Evolutionary conservation across 2,888 invertebrate species (phyloP).

Genomic region (Erannis defoliaria): DNA sequence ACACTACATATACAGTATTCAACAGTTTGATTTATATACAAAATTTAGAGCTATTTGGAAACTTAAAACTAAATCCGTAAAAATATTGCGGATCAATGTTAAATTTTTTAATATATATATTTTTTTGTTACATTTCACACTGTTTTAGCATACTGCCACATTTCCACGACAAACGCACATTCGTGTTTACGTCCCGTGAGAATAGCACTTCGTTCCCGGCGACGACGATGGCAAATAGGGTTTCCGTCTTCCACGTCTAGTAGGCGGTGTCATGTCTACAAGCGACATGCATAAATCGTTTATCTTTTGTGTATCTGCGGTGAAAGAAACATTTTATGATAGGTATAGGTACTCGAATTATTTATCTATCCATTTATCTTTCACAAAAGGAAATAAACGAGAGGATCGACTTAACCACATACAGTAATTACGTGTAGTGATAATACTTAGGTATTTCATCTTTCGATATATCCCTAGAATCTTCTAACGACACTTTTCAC

Average conservation of each 20-base stretch:
- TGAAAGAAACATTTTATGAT: constrained; percentile 20
- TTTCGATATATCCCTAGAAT: constrained; percentile 3
- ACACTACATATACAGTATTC: no score
- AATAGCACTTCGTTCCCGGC: constrained; percentile 52
- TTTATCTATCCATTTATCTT: constrained; percentile 5
- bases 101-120: no score
- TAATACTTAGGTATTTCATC: neutral
- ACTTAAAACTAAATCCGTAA: no score
- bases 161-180: constrained; percentile 15
- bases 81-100: neutral
- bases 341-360: neutral
- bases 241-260: constrained; percentile 47
- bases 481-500: constrained; percentile 17
- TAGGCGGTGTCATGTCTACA: constrained; percentile 37
- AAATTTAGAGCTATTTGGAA: no score
- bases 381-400: neutral
- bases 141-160: neutral
- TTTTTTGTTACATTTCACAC: neutral
- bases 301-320: constrained; percentile 9
- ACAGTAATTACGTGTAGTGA: no score
- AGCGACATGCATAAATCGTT: constrained; percentile 12
- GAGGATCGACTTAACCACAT: neutral
- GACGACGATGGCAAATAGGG: constrained; percentile 54
- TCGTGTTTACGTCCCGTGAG: constrained; percentile 52
- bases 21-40: no score